Evolutionary conservation across 2,888 invertebrate genomes (phyloP), one percentile per base, ranked within the genome.

Genomic region (Drosophila limbata): DNA sequence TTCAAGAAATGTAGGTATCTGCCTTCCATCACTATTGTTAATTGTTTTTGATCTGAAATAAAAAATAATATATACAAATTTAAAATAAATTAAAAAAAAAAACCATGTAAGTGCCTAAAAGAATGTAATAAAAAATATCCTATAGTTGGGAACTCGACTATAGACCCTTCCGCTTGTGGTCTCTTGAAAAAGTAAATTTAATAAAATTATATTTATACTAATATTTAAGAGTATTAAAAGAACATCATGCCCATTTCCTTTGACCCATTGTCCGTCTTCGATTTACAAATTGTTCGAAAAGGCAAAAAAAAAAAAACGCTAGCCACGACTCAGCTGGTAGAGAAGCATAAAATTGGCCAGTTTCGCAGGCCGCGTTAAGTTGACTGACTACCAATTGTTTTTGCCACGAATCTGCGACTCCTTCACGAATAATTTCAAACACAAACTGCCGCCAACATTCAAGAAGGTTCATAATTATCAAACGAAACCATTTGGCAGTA

Each of bases 341-440:
- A 78, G 70, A 73, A 35, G 52, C 57, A 73, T 55, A 53, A 84
- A 84, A 86, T 84, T 88, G 88, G 88, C 88, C 70, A 75, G 86
- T 83, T 84, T 84, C 80, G 84, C 68, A 83, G 84, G 65, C 80
- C 86, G 84, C 88, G 84, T 80, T 84, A 88, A 88, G 81, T 84
- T 84, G 88, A 84, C 88, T 84, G 84, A 84, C 84, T 84, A 84
- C 86, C 88, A 84, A 88, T 84, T 84, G 88, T 85, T 88, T 88
- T 75, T 69, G 80, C 73, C 73, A 77, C 73, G 80, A 84, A 73
- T 45, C 83, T 55, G 68, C 47, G 80, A 82, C 83, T 85, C 83
- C 88, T 88, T 78, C 77, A 78, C 88, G 86, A 84, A 88, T 86
- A 77, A 83, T 84, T 88, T 88, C 88, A 84, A 84, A 84, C 84